These are phyloP conservation scores for Ormyrus rosae DNA, from an alignment of 2,888 invertebrate species.

Conservation along the genomic window DNA sequence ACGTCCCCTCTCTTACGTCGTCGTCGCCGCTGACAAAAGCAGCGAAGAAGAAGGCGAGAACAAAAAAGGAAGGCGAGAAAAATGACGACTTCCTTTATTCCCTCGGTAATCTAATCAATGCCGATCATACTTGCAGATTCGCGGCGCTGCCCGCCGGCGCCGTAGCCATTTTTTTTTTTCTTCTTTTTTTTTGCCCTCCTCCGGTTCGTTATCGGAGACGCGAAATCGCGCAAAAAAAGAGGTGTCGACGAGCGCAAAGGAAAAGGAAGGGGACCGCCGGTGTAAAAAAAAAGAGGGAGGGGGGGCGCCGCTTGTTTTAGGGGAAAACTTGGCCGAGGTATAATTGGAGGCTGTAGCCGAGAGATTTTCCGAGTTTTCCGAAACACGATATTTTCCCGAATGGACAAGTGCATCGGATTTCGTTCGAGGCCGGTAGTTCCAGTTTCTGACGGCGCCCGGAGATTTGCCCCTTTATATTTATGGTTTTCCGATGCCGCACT, in stretches of 20 bases:
- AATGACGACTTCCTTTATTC: slow-evolving; percentile 33
- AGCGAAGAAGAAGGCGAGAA: neutral
- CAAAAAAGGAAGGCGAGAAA: slow-evolving; percentile 15
- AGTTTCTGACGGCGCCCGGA: slow-evolving; percentile 24
- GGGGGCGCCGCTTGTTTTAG: neutral
- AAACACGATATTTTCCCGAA: slow-evolving; percentile 44
- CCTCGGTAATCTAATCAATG: slow-evolving; percentile 29
- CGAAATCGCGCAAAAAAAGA: neutral
- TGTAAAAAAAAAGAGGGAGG: neutral
- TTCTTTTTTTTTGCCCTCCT: neutral
- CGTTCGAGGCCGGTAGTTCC: slow-evolving; percentile 3
- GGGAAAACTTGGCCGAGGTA: slow-evolving; percentile 23
- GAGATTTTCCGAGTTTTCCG: slow-evolving; percentile 44
- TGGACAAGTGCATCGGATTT: slow-evolving; percentile 46
- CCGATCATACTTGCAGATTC: slow-evolving; percentile 48
- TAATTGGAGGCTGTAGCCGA: slow-evolving; percentile 31
- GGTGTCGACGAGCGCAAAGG: neutral
- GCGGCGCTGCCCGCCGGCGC: neutral
- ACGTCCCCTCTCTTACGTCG: neutral
- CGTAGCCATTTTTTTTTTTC: slow-evolving; percentile 5
- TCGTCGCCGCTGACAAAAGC: neutral
- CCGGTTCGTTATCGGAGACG: slow-evolving; percentile 8
- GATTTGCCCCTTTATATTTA: slow-evolving; percentile 47
- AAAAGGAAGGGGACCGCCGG: neutral
- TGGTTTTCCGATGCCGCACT: slow-evolving; percentile 47